Conservation (phyloP, 2,797 vertebrate genomes). For the Parauchenoglanis punctatus region DNA sequence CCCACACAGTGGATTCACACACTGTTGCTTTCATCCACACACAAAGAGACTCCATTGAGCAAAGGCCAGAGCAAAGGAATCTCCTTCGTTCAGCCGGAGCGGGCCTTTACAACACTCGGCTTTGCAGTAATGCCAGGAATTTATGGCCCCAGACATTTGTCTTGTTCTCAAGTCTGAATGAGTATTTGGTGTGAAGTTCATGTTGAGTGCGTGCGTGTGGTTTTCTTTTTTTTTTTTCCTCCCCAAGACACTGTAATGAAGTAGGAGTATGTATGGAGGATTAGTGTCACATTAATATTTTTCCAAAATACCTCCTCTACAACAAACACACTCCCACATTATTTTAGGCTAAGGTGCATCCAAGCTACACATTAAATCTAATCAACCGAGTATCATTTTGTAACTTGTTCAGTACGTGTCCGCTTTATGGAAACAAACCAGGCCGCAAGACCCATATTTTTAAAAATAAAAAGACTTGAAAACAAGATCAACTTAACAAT, state of each 20-base stretch:
- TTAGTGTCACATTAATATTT: constrained; percentile 12
- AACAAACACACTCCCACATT: background rate
- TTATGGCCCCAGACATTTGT: constrained; percentile 3
- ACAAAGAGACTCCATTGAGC: constrained; percentile 54
- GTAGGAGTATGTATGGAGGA: background rate
- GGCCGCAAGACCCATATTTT: background rate
- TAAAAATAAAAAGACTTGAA: background rate
- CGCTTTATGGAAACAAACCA: background rate
- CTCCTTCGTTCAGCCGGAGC: constrained; percentile 14
- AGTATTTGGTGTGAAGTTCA: background rate
- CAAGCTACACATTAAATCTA: background rate
- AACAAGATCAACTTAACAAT: background rate
- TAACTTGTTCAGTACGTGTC: background rate
- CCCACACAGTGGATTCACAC: constrained; percentile 45
- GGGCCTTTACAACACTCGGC: constrained; percentile 8
- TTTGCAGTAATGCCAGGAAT: constrained; percentile 33
- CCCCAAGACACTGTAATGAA: background rate
- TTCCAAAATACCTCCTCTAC: background rate
- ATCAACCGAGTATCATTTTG: background rate
- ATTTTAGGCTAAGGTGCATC: background rate
- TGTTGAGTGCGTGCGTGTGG: background rate
- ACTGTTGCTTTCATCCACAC: constrained; percentile 45
- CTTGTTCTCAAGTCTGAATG: background rate
- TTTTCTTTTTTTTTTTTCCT: background rate
- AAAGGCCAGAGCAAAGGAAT: constrained; percentile 17